Evolutionary conservation across 1,140 invertebrate species (phyloP), one percentile per base, ranked within the genome.

Genomic region (Micrasema longulum): DNA sequence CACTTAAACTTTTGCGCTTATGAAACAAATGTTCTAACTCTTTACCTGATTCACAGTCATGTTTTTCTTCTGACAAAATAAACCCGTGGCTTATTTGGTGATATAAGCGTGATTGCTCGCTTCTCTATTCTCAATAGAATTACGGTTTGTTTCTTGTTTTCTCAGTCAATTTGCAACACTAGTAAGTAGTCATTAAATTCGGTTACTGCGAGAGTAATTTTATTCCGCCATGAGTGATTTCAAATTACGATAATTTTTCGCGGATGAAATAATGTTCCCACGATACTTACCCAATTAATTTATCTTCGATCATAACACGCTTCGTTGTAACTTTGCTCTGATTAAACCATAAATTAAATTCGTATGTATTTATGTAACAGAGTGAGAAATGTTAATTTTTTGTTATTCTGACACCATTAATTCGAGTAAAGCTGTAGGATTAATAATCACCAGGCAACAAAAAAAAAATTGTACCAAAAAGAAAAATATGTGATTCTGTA

Each of bases 141-240:
- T 41, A 60, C 55, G 22, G 36, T 22, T 60, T 43, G 55, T 23
- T 41, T 22, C 55, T 12, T 14, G 22, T 60, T 60, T 60, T 60
- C 55, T 20, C 55, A 60, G 16, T 10, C 55, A 60, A 60, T 60
- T 60, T 60, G 55, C 36, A 60, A 60, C 55, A 14, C 36, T 10
- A 35, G 36, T 41, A 20, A 60, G 16, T 31, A 41, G 36, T 18
- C 55, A 60, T 60, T 60, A 41, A 60, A 60, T 20, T 41, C 35
- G 16, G 35, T 14, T 18, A 38, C 35, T 18, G 16, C 35, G 20
- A 18, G 10, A 18, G 41, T 41, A 1, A 60, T 22, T 60, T 41
- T 55, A 7, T 31, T 41, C 55, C 16, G 14, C 36, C 55, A 41
- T 38, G 36, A 20, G 22, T 60, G 14, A 60, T 18, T 16, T 20